phyloP scores from a whole-genome alignment of 2,888 invertebrate species.

The Drosophila nigricruria region DNA sequence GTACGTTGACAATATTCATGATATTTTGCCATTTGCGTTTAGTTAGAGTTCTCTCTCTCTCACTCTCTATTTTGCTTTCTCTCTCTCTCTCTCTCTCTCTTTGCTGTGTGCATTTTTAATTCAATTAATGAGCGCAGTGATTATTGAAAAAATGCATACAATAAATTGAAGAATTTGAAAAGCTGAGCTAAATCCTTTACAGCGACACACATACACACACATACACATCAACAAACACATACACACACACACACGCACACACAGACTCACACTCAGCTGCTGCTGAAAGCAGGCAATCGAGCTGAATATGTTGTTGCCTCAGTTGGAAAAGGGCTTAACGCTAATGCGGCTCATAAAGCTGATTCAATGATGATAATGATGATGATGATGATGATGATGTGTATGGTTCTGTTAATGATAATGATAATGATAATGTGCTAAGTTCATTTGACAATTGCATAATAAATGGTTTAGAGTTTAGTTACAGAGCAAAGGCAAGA shows the following conservation, averaged over 20 bases:
- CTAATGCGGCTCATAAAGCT: slow-evolving; percentile 21
- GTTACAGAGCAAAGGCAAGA: not conserved
- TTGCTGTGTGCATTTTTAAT: slow-evolving; percentile 47
- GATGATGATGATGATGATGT: slow-evolving; percentile 10
- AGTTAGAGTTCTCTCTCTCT: slow-evolving; percentile 19
- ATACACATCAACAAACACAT: not conserved
- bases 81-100: slow-evolving; percentile 16
- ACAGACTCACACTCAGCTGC: not conserved
- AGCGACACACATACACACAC: not conserved
- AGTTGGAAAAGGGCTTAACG: slow-evolving; percentile 24
- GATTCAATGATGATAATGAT: slow-evolving; percentile 10
- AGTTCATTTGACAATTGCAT: slow-evolving; percentile 38
- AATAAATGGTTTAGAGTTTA: slow-evolving; percentile 21
- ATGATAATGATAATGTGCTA: slow-evolving; percentile 27
- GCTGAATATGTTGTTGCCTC: slow-evolving; percentile 7
- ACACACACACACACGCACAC: not conserved
- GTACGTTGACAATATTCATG: slow-evolving; percentile 43
- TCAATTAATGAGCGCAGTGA: slow-evolving; percentile 68
- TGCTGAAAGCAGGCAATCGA: not conserved
- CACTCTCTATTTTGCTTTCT: not conserved
- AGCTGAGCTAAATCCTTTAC: slow-evolving; percentile 1
- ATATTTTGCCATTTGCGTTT: slow-evolving; percentile 39
- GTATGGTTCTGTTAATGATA: not conserved
- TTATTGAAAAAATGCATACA: slow-evolving; percentile 34
- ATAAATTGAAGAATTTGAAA: slow-evolving; percentile 19